These are phyloP conservation scores for Stichodactyla helianthus DNA, from an alignment of 64 coral and sea anemone species.

Conservation along the genomic window DNA sequence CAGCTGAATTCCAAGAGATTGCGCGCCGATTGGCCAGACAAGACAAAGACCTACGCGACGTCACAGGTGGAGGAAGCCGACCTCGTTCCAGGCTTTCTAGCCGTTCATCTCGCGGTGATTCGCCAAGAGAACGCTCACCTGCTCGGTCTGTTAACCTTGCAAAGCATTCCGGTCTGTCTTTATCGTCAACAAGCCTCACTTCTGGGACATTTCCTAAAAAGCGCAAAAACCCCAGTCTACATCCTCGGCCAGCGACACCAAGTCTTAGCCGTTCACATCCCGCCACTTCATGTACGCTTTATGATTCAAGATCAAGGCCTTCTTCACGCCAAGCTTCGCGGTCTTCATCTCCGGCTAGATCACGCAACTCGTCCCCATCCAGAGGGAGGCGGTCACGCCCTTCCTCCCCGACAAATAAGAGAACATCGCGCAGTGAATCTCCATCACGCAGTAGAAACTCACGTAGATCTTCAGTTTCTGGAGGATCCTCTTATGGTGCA, in stretches of 20 bases:
- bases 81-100: constrained; percentile 58
- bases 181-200: constrained; percentile 30
- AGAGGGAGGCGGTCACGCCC: constrained; percentile 43
- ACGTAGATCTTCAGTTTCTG: constrained; percentile 21
- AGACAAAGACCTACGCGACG: constrained; percentile 62
- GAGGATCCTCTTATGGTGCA: constrained; percentile 19
- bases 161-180: constrained; percentile 16
- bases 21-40: constrained; percentile 78
- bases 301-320: constrained; percentile 68
- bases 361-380: constrained; percentile 69
- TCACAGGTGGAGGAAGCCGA: constrained; percentile 38
- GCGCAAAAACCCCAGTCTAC: constrained; percentile 55
- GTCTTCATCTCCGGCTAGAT: constrained; percentile 57
- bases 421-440: constrained; percentile 40
- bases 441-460: constrained; percentile 24
- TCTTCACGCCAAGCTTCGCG: constrained; percentile 75
- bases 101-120: constrained; percentile 46
- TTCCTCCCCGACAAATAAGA: constrained; percentile 36
- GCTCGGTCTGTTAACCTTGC: not conserved
- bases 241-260: constrained; percentile 56
- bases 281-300: constrained; percentile 59
- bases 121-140: constrained; percentile 19
- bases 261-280: constrained; percentile 84
- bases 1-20: constrained; percentile 90
- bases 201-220: constrained; percentile 1